phyloP scores from a whole-genome alignment of 2,113 vertebrate species.

The Crotalus helleri region DNA sequence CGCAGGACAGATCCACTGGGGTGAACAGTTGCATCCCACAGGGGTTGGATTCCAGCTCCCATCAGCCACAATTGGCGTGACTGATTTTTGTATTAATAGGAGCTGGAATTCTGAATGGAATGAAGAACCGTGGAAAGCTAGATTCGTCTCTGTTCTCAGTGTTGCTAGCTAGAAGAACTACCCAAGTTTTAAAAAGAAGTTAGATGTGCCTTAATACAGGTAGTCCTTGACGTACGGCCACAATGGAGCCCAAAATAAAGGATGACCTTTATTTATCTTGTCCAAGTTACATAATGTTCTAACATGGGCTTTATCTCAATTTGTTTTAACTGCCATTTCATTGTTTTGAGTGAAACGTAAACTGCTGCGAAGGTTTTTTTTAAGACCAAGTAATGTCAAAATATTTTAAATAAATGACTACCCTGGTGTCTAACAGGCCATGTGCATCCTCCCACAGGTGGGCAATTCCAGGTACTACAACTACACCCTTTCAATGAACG shows the following conservation, averaged over 20 bases:
- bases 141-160: background rate
- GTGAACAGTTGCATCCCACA: background rate
- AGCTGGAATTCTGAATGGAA: background rate
- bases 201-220: too few species aligned
- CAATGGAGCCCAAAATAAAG: too few species aligned
- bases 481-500: conserved; percentile 81
- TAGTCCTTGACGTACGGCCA: too few species aligned
- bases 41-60: background rate
- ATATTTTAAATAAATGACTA: background rate
- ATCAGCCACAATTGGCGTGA: background rate
- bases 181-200: background rate
- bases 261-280: too few species aligned
- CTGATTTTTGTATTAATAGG: background rate
- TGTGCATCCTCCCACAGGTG: conserved; percentile 60
- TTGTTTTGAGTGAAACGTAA: background rate
- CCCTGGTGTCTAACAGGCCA: background rate
- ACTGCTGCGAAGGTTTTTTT: background rate
- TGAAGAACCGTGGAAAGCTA: too few species aligned
- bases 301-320: background rate
- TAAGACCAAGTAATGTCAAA: background rate
- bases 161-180: background rate
- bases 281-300: background rate
- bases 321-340: background rate
- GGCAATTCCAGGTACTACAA: conserved; percentile 85
- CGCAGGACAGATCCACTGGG: background rate